Evolutionary conservation across 2,888 invertebrate species (phyloP), one percentile per base, ranked within the genome.

Genomic region (Cantharis rustica): DNA sequence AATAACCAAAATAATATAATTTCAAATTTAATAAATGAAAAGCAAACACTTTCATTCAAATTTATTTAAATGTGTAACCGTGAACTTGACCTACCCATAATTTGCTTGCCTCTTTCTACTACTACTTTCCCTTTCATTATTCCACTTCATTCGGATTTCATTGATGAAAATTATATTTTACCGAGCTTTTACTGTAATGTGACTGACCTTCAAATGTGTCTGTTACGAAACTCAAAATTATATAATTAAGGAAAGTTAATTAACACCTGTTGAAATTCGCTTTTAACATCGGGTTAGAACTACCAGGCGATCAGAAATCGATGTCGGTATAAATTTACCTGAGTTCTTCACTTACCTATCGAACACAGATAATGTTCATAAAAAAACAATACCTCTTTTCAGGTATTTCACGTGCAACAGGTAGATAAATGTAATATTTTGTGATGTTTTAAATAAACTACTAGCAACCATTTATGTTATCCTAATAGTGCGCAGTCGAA

Each of bases 261-360:
- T 84, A 85, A 84, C 86, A 86, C 86, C 86, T 86, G 86, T 86
- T 86, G 84, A 85, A 83, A 85, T 87, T 87, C 87, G 87, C 87
- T 87, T 87, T 87, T 85, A 86, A 86, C 85, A 82, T 84, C 83
- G 82, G 84, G 84, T 83, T 85, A 79, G 75, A 16, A 31, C 69
- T 76, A 85, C 16, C 82, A 85, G 86, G 86, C 82, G 80, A 79
- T 23, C 84, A 87, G 82, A 78, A 83, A 66, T 11, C 16, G 20
- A 15, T 63, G 63, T n/a, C 62, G 74, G 62, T 74, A 20, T 23
- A 27, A 15, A 63, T 26, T 69, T 62, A 73, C 73, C 73, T 73
- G 73, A 16, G 64, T 47, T 31, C 16, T 13, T 17, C 74, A 31
- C 20, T 26, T 23, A 26, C 20, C 20, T 23, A 23, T 20, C 17